These are phyloP conservation scores for Timema cristinae DNA, from an alignment of 2,888 invertebrate species.

Conservation along the genomic window DNA sequence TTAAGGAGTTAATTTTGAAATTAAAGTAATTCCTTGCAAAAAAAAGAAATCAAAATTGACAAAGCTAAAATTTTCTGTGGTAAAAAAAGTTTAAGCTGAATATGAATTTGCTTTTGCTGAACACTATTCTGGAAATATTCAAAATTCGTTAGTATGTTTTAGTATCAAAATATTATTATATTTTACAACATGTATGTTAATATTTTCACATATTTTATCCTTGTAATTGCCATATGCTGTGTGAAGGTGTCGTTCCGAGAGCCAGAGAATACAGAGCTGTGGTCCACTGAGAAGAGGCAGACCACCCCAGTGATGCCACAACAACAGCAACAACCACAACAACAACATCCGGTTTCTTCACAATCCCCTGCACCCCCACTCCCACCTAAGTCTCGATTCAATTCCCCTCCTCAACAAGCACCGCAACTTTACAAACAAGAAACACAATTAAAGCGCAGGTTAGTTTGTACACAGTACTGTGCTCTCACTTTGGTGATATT, in stretches of 20 bases:
- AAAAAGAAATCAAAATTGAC: too few relatives aligned
- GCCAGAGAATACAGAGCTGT: conserved; percentile 43
- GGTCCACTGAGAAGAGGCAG: conserved; percentile 42
- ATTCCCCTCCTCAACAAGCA: conserved; percentile 18
- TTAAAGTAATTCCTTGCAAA: too few relatives aligned
- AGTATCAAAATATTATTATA: too few relatives aligned
- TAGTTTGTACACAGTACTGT: neutral
- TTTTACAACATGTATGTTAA: too few relatives aligned
- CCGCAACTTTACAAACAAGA: conserved; percentile 23
- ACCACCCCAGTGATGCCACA: conserved; percentile 19
- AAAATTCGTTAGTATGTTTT: too few relatives aligned
- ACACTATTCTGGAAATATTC: too few relatives aligned
- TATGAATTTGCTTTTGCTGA: too few relatives aligned
- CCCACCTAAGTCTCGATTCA: conserved; percentile 20
- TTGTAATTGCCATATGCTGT: neutral
- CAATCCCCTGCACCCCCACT: conserved; percentile 12
- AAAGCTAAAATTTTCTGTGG: too few relatives aligned
- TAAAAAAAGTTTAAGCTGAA: too few relatives aligned
- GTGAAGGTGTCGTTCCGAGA: conserved; percentile 44
- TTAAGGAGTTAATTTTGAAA: too few relatives aligned
- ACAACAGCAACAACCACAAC: conserved; percentile 14
- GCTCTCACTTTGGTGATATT: too few relatives aligned
- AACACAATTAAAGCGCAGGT: conserved; percentile 28
- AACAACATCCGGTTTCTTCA: conserved; percentile 13
- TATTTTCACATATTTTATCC: too few relatives aligned